Conservation (phyloP, 2,888 invertebrate species). For the Elysia crispata region DNA sequence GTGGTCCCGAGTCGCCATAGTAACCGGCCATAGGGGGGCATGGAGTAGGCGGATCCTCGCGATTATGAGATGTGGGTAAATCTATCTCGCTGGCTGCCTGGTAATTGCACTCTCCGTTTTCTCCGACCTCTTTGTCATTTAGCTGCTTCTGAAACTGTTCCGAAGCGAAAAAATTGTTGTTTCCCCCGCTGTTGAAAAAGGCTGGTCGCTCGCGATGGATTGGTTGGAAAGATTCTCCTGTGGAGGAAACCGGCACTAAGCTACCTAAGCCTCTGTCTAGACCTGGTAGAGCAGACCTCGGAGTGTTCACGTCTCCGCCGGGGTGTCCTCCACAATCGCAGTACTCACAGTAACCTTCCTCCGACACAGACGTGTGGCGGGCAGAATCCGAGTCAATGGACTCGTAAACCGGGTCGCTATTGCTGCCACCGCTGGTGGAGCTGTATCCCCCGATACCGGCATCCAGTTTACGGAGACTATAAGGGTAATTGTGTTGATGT, state of each 20-base stretch:
- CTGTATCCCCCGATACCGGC: conserved; percentile 51
- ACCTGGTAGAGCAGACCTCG: background rate
- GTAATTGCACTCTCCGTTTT: conserved; percentile 20
- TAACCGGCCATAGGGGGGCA: conserved; percentile 48
- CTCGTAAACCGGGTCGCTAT: conserved; percentile 57
- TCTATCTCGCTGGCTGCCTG: conserved; percentile 12
- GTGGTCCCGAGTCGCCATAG: conserved; percentile 49
- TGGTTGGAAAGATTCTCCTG: background rate
- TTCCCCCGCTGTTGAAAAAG: background rate
- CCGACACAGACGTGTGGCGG: conserved; percentile 15
- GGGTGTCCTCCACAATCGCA: conserved; percentile 36
- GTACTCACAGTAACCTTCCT: conserved; percentile 38
- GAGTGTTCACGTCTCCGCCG: background rate
- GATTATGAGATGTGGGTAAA: conserved; percentile 10
- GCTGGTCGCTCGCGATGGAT: conserved; percentile 26
- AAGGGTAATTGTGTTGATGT: conserved; percentile 16
- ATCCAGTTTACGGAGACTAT: conserved; percentile 48
- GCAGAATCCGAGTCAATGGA: conserved; percentile 53
- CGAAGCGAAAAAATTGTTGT: background rate
- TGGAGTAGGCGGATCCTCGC: conserved; percentile 26
- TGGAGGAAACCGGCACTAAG: background rate
- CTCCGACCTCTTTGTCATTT: conserved; percentile 24
- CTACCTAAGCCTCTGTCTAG: conserved; percentile 22
- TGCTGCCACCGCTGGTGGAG: conserved; percentile 54
- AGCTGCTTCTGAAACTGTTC: background rate